These are phyloP conservation scores for Saccopteryx leptura DNA, from an alignment of 2,113 vertebrate species.

Conservation along the genomic window DNA sequence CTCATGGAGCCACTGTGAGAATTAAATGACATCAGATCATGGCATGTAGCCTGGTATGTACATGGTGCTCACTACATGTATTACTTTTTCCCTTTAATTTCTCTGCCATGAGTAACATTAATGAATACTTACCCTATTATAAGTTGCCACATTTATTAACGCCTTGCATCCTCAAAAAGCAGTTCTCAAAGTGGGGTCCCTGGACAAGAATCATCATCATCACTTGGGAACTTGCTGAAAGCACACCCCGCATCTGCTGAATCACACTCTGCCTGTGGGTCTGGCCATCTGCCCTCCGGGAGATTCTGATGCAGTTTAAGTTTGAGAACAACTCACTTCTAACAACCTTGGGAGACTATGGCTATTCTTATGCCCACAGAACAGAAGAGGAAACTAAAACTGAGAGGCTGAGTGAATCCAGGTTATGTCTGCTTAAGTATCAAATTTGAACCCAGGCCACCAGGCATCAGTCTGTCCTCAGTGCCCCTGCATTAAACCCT, in stretches of 20 bases:
- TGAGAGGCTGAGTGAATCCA: neutral
- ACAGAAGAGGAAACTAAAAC: neutral
- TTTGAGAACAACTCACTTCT: neutral
- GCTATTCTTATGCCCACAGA: neutral
- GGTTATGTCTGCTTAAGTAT: neutral
- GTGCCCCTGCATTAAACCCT: neutral
- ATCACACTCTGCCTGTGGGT: neutral
- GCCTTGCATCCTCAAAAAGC: neutral
- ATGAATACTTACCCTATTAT: neutral
- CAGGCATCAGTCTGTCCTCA: neutral
- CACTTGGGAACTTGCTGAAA: neutral
- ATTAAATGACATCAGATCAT: neutral
- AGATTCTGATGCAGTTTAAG: neutral
- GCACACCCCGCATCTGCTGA: neutral
- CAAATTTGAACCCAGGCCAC: neutral
- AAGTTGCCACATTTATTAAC: neutral
- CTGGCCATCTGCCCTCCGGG: neutral
- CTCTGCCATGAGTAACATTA: neutral
- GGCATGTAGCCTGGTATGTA: neutral
- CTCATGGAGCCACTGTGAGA: neutral
- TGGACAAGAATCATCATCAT: too few species aligned
- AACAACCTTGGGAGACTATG: neutral
- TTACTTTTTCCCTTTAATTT: neutral
- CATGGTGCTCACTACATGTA: neutral
- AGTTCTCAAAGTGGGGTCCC: neutral